Evolutionary conservation across 37 sponge, comb jelly and placozoan genomes (phyloP).

Genomic region (Ianthella basta): DNA sequence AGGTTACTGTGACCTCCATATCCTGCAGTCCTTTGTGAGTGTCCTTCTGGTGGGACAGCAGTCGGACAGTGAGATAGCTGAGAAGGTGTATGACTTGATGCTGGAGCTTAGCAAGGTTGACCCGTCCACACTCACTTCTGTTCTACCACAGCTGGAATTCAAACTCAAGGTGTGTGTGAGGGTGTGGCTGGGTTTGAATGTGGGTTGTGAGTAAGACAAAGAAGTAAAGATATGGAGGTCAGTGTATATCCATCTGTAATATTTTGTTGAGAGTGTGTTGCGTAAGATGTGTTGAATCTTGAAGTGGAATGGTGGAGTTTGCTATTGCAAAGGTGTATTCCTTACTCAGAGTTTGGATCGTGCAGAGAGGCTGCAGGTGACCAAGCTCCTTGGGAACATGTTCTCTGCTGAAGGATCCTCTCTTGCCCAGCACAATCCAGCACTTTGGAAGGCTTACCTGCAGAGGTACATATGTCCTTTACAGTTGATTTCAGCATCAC

Average conservation of each 20-base stretch:
- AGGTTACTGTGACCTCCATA: slow-evolving; percentile 39
- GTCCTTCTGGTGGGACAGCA: slow-evolving; percentile 68
- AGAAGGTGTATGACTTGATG: slow-evolving; percentile 79
- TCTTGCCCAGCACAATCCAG: slow-evolving; percentile 66
- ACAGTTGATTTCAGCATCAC: too few species aligned
- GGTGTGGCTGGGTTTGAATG: not conserved
- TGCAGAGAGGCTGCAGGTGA: slow-evolving; percentile 71
- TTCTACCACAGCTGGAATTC: slow-evolving; percentile 90
- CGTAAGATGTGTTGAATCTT: not conserved
- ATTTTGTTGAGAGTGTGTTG: too few species aligned
- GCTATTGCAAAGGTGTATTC: not conserved
- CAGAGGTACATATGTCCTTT: slow-evolving; percentile 46
- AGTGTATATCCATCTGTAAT: too few species aligned
- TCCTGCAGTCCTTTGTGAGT: slow-evolving; percentile 77
- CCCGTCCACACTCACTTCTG: slow-evolving; percentile 73
- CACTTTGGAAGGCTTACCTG: slow-evolving; percentile 82
- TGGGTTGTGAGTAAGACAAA: not conserved
- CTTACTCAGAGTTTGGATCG: slow-evolving; percentile 61
- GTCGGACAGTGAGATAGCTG: slow-evolving; percentile 78
- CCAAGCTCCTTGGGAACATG: slow-evolving; percentile 79
- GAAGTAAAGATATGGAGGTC: too few species aligned
- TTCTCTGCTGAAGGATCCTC: slow-evolving; percentile 72
- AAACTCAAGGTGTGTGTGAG: slow-evolving; percentile 76
- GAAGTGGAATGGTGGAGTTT: not conserved
- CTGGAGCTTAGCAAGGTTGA: slow-evolving; percentile 76